A percentile compares a stretch with the other conserved stretches of the same genome.
Conservation (phyloP, 2,113 vertebrate species). For the Morone chrysops region DNA sequence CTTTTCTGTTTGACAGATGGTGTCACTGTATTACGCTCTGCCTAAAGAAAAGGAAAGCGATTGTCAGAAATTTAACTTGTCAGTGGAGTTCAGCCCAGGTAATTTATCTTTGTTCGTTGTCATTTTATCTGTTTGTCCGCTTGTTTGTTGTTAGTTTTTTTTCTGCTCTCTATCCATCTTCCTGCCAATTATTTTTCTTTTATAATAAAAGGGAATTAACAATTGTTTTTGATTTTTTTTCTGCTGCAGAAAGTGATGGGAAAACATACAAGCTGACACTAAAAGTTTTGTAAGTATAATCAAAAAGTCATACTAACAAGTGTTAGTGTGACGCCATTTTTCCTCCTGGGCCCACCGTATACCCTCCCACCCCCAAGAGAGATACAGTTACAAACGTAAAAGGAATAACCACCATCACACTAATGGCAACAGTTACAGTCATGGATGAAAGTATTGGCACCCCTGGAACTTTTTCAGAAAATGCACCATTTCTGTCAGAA, state of each 20-base stretch:
- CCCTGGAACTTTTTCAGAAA: too few species aligned
- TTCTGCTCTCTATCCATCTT: background rate
- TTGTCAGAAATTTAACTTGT: constrained; percentile 86
- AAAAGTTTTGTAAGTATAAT: constrained; percentile 68
- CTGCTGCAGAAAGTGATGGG: constrained; percentile 39
- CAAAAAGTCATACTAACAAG: background rate
- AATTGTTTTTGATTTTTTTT: background rate
- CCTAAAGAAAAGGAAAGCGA: constrained; percentile 70
- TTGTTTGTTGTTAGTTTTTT: background rate
- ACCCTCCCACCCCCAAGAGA: too few species aligned
- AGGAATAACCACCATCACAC: too few species aligned
- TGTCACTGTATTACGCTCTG: constrained; percentile 83
- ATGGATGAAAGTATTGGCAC: too few species aligned
- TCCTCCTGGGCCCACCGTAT: too few species aligned
- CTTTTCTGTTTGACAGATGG: background rate
- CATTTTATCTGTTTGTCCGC: background rate
- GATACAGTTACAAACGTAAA: too few species aligned
- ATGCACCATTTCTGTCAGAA: too few species aligned
- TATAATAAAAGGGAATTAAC: background rate
- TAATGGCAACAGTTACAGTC: too few species aligned
- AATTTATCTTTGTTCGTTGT: background rate
- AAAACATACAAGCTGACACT: constrained; percentile 64
- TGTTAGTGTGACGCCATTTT: too few species aligned
- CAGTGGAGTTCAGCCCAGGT: constrained; percentile 74
- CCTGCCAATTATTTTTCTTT: background rate